Evolutionary conservation across 2,797 vertebrate genomes (phyloP).

Genomic region (Catamblyrhynchus diadema): DNA sequence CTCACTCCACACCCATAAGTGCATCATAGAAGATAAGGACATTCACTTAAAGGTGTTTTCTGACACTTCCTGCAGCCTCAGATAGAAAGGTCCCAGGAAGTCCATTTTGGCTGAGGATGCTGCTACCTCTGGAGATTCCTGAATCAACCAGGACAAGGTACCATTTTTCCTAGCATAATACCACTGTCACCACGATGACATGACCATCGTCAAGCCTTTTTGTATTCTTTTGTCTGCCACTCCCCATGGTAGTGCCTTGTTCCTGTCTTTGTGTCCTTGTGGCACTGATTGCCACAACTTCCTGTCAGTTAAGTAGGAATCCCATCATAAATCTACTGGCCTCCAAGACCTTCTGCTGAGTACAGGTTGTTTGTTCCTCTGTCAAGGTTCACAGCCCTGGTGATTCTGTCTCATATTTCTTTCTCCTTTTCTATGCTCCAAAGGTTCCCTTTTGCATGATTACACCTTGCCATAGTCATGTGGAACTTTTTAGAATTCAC

Average conservation of each 20-base stretch:
- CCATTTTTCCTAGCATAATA: neutral
- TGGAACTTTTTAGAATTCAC: neutral
- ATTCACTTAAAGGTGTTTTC: neutral
- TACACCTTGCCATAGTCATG: neutral
- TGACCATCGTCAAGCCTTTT: neutral
- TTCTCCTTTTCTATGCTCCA: neutral
- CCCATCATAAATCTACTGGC: neutral
- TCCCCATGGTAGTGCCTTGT: neutral
- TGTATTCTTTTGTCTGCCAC: neutral
- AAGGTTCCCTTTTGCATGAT: neutral
- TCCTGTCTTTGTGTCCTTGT: neutral
- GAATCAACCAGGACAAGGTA: neutral
- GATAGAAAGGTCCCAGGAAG: neutral
- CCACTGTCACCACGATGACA: rapidly evolving
- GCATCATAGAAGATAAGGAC: neutral
- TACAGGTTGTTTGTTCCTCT: rapidly evolving
- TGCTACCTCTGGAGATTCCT: neutral
- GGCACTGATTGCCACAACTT: neutral
- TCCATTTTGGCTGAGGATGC: neutral
- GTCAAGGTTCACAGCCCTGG: neutral
- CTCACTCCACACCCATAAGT: neutral
- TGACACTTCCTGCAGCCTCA: neutral
- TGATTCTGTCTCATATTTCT: neutral
- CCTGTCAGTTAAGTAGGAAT: neutral
- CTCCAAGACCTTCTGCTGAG: neutral